Base-by-base conservation (phyloP, 92 coral and sea anemone genomes). In the Micromussa lordhowensis region DNA sequence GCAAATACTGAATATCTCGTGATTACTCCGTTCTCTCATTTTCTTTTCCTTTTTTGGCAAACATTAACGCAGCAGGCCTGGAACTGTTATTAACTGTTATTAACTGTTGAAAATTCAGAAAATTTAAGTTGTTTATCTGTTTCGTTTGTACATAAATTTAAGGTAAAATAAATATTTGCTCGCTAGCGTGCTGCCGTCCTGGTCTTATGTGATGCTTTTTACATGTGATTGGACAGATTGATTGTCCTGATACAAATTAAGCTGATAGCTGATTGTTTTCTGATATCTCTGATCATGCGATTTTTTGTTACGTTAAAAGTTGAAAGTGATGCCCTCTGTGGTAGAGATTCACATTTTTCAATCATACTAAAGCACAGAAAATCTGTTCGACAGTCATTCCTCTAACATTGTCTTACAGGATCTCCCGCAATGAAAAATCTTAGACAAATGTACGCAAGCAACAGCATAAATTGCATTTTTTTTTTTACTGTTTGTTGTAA, bases 401-500 rank as follows among this genome's bases (percentile, higher is more conserved):
- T 9, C 0, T 30, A 61, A 40, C 7, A 40, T 40, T 40, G 48
- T 6, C 28, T 1, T 1, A 21, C 4, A 61, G 68, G 12, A 61
- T 21, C 28, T 57, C 64, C 68, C 28, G 9, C n/a, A 61, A 6
- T 61, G 28, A 61, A 61, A 61, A 57, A 61, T 29, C 8, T 15
- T 30, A 66, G 34, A 17, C 58, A n/a, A 3, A 36, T 66, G 44
- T 81, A 63, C 75, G 15, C 5, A 14, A 38, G 22, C 30, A 15
- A 9, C 15, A 5, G 51, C 49, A 28, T 44, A 32, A 82, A 82
- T 66, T 40, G 48, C 7, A 40, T 38, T 63, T 82, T 15, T 63
- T 82, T 15, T 66, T 82, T 82, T 28, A 5, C 32, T 30, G 49
- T n/a, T 40, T 40, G 76, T 40, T 40, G 76, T 40, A 68, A 79